A percentile compares a stretch with the other conserved stretches of the same genome.
Conservation (phyloP, 2,888 invertebrate genomes). For the Drosophila bunnanda region DNA sequence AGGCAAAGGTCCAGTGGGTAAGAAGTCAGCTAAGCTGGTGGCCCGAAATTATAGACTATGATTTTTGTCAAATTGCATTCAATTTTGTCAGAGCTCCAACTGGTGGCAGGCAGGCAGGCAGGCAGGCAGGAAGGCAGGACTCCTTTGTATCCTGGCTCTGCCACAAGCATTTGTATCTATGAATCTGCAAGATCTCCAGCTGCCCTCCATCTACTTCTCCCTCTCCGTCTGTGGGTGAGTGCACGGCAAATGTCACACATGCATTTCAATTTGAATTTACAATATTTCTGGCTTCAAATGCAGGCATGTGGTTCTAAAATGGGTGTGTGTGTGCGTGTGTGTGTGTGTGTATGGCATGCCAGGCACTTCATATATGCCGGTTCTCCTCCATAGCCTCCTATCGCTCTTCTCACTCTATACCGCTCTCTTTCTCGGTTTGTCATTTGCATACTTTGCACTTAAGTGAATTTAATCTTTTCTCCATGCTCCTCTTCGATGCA, state of each 20-base stretch:
- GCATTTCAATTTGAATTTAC: constrained; percentile 62
- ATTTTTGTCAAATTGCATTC: constrained; percentile 57
- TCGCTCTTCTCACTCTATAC: not conserved
- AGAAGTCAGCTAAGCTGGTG: constrained; percentile 36
- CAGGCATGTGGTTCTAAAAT: constrained; percentile 32
- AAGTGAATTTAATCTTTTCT: constrained; percentile 59
- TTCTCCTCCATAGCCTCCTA: not conserved
- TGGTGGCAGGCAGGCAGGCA: no score
- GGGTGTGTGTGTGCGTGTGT: not conserved
- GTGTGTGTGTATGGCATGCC: constrained; percentile 16
- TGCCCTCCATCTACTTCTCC: not conserved
- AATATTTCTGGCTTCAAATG: constrained; percentile 48
- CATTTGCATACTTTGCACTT: constrained; percentile 66
- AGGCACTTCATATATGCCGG: constrained; percentile 38
- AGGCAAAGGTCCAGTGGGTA: constrained; percentile 14
- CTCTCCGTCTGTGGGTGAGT: constrained; percentile 10
- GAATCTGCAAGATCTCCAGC: constrained; percentile 29
- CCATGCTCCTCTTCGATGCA: constrained; percentile 25
- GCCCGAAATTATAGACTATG: constrained; percentile 46
- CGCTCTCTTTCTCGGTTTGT: constrained; percentile 39
- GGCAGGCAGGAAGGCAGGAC: constrained; percentile 8
- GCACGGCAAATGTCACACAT: constrained; percentile 52
- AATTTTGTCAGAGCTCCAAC: constrained; percentile 27
- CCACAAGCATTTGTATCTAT: constrained; percentile 44
- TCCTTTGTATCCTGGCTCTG: constrained; percentile 34